Conservation (phyloP, 2,113 vertebrate genomes). For the Asarcornis scutulata region DNA sequence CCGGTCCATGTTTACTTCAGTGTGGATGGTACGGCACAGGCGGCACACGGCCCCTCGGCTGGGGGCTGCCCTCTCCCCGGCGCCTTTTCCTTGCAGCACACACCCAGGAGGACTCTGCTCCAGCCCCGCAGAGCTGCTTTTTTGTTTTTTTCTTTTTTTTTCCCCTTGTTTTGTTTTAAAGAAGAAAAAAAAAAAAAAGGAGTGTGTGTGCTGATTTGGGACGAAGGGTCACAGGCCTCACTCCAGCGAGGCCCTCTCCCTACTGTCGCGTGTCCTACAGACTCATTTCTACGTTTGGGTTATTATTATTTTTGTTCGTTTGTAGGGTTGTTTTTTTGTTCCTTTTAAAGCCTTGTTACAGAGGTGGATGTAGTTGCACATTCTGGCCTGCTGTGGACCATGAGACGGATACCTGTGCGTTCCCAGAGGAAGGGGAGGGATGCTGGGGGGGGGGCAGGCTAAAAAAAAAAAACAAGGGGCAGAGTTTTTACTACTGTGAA, state of each 20-base stretch:
- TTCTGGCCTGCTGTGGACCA: neutral
- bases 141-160: too few relatives aligned
- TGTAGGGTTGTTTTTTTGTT: neutral
- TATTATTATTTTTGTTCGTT: neutral
- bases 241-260: neutral
- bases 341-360: neutral
- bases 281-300: neutral
- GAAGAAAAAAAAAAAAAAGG: neutral
- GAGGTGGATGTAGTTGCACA: conserved; percentile 46
- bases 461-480: neutral
- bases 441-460: neutral
- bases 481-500: conserved; percentile 82
- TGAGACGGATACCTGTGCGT: neutral
- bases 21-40: conserved; percentile 42
- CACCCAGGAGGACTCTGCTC: neutral
- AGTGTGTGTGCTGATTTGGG: neutral
- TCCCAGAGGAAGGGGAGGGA: neutral
- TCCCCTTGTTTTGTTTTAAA: neutral
- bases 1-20: conserved; percentile 50
- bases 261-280: neutral
- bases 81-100: neutral
- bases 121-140: neutral
- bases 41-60: neutral
- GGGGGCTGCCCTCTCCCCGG: neutral
- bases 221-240: neutral